Conservation (phyloP, 2,888 invertebrate genomes). For the Hyposoter dolosus region DNA sequence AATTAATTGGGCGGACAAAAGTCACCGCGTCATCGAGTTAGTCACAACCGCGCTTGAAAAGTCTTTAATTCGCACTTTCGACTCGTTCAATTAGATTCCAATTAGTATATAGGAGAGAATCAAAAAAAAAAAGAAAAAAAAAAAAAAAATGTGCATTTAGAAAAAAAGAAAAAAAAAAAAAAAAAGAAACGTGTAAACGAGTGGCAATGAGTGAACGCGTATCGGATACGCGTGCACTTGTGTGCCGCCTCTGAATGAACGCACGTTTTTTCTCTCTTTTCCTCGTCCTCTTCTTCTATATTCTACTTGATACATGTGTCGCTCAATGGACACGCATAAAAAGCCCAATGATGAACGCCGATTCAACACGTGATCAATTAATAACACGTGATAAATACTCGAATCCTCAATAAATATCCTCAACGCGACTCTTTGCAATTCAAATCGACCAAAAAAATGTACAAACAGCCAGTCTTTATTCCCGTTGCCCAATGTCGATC, state of each 20-base stretch:
- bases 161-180: not conserved
- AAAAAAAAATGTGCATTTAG: not conserved
- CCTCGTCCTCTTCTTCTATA: too few species aligned
- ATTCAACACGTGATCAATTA: conserved; percentile 23
- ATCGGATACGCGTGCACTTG: not conserved
- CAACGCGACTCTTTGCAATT: not conserved
- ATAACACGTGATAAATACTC: not conserved
- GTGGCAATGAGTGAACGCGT: conserved; percentile 6
- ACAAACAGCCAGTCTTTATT: too few species aligned
- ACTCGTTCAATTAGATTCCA: not conserved
- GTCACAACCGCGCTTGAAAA: not conserved
- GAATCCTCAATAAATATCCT: not conserved
- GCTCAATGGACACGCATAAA: not conserved
- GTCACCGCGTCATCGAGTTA: not conserved
- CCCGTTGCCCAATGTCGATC: too few species aligned
- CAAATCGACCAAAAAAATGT: not conserved
- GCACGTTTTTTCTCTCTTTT: not conserved
- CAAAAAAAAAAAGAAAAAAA: too few species aligned
- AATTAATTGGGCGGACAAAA: not conserved
- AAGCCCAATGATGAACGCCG: conserved; percentile 3
- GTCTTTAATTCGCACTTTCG: not conserved
- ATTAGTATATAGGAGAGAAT: not conserved
- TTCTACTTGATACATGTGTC: conserved; percentile 4
- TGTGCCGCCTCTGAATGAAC: not conserved
- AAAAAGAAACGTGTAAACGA: not conserved